phyloP scores from a whole-genome alignment of 1,140 invertebrate species.

The Portunus trituberculatus region DNA sequence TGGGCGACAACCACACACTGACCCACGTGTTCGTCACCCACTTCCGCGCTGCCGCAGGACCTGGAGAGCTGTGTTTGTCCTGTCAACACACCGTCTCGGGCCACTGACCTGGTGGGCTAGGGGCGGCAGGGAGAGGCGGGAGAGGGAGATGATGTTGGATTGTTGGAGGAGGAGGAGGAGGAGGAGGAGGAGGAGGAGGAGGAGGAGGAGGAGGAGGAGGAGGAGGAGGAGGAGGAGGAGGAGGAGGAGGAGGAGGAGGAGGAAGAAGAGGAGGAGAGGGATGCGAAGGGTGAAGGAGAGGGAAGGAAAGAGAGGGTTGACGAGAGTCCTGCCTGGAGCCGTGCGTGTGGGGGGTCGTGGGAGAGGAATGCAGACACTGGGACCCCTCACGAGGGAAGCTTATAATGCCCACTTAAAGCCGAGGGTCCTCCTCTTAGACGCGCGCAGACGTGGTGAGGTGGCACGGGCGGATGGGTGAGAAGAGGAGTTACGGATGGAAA shows the following conservation, averaged over 20 bases:
- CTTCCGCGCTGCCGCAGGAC: background rate
- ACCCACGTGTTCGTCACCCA: constrained; percentile 5
- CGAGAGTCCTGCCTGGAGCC: background rate
- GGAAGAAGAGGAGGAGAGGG: background rate
- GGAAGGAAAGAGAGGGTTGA: constrained; percentile 7
- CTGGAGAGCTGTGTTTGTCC: background rate
- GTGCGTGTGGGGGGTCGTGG: constrained; percentile 35
- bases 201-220: background rate
- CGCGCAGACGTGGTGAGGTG: background rate
- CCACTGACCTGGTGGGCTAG: background rate
- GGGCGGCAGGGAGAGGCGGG: background rate
- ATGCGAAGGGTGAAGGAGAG: background rate
- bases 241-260: too few relatives aligned
- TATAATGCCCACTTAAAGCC: constrained; percentile 24
- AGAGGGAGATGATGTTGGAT: too few relatives aligned
- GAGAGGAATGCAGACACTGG: constrained; percentile 42
- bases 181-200: background rate
- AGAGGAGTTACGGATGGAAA: background rate
- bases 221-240: too few relatives aligned
- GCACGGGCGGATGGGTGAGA: background rate
- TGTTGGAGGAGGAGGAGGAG: too few relatives aligned
- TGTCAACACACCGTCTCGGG: background rate
- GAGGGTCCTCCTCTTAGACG: background rate
- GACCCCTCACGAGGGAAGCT: constrained; percentile 29
- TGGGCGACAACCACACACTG: background rate